phyloP scores from a whole-genome alignment of 2,888 invertebrate species.

The Dendrolimus pini region DNA sequence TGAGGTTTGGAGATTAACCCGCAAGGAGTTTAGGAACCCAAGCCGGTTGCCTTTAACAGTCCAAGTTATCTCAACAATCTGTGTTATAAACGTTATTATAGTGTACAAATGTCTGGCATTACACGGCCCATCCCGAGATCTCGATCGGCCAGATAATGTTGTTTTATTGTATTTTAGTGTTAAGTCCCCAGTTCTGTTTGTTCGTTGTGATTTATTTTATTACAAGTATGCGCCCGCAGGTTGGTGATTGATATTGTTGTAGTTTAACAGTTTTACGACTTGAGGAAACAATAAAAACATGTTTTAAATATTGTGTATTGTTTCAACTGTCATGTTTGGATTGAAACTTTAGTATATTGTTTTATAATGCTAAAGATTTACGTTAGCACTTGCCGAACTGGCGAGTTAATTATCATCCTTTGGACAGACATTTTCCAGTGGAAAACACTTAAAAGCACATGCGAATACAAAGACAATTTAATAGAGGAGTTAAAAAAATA shows the following conservation, averaged over 20 bases:
- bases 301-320: not conserved
- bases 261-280: constrained; percentile 5
- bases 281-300: constrained; percentile 6
- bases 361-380: too few relatives aligned
- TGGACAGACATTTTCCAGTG: too few relatives aligned
- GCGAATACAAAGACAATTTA: too few relatives aligned
- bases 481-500: too few relatives aligned
- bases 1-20: too few relatives aligned
- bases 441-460: too few relatives aligned
- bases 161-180: constrained; percentile 16
- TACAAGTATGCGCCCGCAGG: constrained; percentile 6
- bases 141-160: constrained; percentile 11
- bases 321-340: not conserved
- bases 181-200: constrained; percentile 13
- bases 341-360: not conserved
- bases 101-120: not conserved
- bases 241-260: constrained; percentile 6
- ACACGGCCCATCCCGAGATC: constrained; percentile 1
- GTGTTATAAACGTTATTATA: not conserved
- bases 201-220: constrained; percentile 9
- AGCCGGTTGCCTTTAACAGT: not conserved
- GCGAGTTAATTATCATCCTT: too few relatives aligned
- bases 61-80: not conserved
- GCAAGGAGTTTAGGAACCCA: not conserved
- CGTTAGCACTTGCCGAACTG: too few relatives aligned